Evolutionary conservation across 2,797 vertebrate species (phyloP).

Genomic region (Orestias chungarensis): DNA sequence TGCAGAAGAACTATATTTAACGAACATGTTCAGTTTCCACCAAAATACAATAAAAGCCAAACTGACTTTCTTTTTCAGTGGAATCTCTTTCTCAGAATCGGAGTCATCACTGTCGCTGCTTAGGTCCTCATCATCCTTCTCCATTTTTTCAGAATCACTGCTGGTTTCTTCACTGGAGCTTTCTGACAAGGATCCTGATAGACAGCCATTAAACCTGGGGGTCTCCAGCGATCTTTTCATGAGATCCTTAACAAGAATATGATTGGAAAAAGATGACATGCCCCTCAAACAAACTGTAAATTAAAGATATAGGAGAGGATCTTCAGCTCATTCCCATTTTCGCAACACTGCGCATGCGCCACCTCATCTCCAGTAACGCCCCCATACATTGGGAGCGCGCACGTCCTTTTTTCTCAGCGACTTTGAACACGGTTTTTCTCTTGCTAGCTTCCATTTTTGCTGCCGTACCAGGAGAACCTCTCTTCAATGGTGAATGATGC

Average conservation of each 20-base stretch:
- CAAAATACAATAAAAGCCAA: not conserved
- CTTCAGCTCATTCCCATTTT: too few species aligned
- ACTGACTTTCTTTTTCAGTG: constrained; percentile 81
- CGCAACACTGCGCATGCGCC: too few species aligned
- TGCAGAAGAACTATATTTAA: not conserved
- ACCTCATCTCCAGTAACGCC: too few species aligned
- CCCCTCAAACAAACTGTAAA: not conserved
- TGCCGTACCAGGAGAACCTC: too few species aligned
- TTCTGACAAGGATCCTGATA: constrained; percentile 89
- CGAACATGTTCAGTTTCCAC: not conserved
- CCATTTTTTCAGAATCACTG: constrained; percentile 90
- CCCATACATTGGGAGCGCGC: too few species aligned
- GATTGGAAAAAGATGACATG: not conserved
- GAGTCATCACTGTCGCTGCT: constrained; percentile 89
- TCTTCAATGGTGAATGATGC: too few species aligned
- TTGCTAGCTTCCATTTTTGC: too few species aligned
- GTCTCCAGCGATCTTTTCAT: constrained; percentile 85
- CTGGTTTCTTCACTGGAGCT: constrained; percentile 89
- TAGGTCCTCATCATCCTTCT: constrained; percentile 85
- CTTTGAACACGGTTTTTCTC: too few species aligned
- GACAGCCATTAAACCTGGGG: constrained; percentile 90
- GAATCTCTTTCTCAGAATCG: constrained; percentile 85
- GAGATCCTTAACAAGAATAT: constrained; percentile 76
- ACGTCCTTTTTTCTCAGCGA: too few species aligned
- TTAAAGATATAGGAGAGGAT: not conserved